phyloP scores from a whole-genome alignment of 2,797 vertebrate species.

The Myoxocephalus aenaeus region DNA sequence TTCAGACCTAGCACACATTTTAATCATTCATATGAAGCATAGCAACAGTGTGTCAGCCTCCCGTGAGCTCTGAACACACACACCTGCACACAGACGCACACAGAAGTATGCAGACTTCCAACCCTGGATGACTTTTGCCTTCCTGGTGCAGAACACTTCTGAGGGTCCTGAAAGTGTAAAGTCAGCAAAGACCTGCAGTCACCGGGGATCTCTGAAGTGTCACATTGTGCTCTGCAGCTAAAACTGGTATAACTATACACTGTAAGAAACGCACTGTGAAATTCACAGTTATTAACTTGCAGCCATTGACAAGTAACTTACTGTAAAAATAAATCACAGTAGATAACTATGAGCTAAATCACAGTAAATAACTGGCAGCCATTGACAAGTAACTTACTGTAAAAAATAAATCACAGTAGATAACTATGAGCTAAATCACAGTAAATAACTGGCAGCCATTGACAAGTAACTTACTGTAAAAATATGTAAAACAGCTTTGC shows the following conservation, averaged over 20 bases:
- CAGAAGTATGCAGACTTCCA: slow-evolving; percentile 12
- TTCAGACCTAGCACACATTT: slow-evolving; percentile 80
- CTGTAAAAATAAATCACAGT: too few species aligned
- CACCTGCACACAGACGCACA: slow-evolving; percentile 29
- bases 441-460: too few species aligned
- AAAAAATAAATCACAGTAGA: too few species aligned
- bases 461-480: too few species aligned
- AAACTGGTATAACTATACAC: neutral
- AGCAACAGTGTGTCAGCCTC: slow-evolving; percentile 64
- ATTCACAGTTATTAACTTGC: too few species aligned
- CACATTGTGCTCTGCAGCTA: neutral
- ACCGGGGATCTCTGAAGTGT: neutral
- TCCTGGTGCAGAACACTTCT: neutral
- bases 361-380: too few species aligned
- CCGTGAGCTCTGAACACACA: slow-evolving; percentile 23
- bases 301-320: too few species aligned
- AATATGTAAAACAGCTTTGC: neutral
- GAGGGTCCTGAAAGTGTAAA: slow-evolving; percentile 31
- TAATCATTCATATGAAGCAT: slow-evolving; percentile 76
- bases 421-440: too few species aligned
- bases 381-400: too few species aligned
- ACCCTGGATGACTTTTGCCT: neutral
- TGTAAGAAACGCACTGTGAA: too few species aligned
- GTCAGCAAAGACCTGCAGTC: slow-evolving; percentile 26
- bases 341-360: too few species aligned